Conservation (phyloP, 2,113 vertebrate genomes). For the Etia nguti region DNA sequence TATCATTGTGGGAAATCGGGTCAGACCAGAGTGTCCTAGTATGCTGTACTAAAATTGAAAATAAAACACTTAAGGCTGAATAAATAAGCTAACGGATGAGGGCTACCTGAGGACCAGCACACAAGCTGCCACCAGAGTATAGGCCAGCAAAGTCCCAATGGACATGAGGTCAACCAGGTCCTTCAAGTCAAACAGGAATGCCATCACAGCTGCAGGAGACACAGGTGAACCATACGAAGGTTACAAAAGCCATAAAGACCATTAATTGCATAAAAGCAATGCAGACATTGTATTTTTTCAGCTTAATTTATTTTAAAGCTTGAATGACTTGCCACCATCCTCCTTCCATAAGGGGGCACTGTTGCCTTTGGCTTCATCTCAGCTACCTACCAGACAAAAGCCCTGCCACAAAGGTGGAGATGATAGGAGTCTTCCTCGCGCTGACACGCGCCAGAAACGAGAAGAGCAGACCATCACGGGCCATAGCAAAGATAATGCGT, state of each 20-base stretch:
- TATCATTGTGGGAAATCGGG: accelerated
- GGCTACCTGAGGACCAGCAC: conserved; percentile 90
- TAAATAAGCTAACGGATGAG: not conserved
- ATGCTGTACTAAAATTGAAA: not conserved
- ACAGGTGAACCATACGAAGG: not conserved
- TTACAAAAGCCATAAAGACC: not conserved
- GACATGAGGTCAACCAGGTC: conserved; percentile 97
- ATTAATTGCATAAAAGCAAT: not conserved
- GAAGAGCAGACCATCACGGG: conserved; percentile 78
- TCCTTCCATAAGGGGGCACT: conserved; percentile 35
- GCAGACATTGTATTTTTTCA: not conserved
- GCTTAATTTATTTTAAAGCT: not conserved
- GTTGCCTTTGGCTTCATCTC: conserved; percentile 11
- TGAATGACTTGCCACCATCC: not conserved
- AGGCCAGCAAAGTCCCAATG: conserved; percentile 93
- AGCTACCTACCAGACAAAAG: conserved; percentile 71
- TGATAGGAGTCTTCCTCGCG: conserved; percentile 66
- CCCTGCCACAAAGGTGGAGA: conserved; percentile 74
- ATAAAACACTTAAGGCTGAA: not conserved
- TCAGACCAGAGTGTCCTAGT: not conserved
- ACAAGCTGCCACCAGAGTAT: conserved; percentile 93
- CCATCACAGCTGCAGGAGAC: conserved; percentile 84
- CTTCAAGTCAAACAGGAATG: conserved; percentile 94
- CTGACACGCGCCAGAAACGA: conserved; percentile 73
- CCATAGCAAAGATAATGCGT: conserved; percentile 80